These are phyloP conservation scores for Scophthalmus maximus DNA, from an alignment of 2,113 vertebrate species.

Conservation along the genomic window DNA sequence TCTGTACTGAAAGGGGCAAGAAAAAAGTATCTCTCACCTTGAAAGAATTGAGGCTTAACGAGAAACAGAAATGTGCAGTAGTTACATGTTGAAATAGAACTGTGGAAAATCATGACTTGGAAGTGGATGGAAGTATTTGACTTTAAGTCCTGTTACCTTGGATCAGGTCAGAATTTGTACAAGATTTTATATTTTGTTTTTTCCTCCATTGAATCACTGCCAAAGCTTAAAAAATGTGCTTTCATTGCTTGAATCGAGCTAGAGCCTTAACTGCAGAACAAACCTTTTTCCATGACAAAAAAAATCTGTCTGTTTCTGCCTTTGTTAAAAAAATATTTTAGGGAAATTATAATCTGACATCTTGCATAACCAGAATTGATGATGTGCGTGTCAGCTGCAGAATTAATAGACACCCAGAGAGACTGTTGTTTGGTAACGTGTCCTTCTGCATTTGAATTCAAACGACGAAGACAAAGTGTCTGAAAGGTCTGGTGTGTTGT, in stretches of 20 bases:
- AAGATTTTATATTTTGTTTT: not conserved
- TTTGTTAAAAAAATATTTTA: not conserved
- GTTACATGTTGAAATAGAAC: slow-evolving; percentile 1
- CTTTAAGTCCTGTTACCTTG: slow-evolving; percentile 26
- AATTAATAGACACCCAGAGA: not conserved
- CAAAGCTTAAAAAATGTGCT: not conserved
- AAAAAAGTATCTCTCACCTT: slow-evolving; percentile 14
- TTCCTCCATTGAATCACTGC: not conserved
- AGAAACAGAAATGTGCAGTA: not conserved
- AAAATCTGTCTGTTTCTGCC: not conserved
- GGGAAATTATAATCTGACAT: not conserved
- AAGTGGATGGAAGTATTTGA: slow-evolving; percentile 33
- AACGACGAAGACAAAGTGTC: slow-evolving; percentile 4
- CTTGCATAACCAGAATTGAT: not conserved
- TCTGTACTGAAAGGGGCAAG: not conserved
- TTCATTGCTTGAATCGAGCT: not conserved
- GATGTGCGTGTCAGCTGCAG: not conserved
- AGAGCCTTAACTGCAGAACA: not conserved
- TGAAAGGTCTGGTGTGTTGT: slow-evolving; percentile 6
- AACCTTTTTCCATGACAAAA: not conserved
- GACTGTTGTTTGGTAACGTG: not conserved
- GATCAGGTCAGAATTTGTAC: slow-evolving; percentile 8
- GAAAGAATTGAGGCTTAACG: not conserved
- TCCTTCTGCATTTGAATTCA: slow-evolving; percentile 13
- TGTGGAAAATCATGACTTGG: slow-evolving; percentile 32